phyloP scores from a whole-genome alignment of 2,888 invertebrate species.

The Chloroclystis v-ata region DNA sequence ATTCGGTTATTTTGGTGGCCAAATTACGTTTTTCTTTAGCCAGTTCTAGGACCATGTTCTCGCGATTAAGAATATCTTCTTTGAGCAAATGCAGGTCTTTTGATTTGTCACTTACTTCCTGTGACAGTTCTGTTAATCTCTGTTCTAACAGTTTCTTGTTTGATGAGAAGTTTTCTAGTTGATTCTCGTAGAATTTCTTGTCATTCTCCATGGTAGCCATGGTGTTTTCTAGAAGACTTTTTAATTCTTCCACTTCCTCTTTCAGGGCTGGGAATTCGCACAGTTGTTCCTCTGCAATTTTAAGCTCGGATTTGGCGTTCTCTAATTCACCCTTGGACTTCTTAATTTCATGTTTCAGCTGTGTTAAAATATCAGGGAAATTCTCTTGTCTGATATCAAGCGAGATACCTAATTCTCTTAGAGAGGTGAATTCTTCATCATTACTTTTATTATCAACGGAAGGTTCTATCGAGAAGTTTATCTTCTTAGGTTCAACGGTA shows the following conservation, averaged over 20 bases:
- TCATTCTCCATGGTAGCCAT: conserved; percentile 74
- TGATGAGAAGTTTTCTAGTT: conserved; percentile 71
- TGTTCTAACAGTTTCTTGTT: conserved; percentile 75
- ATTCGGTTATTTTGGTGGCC: conserved; percentile 64
- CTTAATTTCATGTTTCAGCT: conserved; percentile 74
- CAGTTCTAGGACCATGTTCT: conserved; percentile 77
- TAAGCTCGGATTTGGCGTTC: conserved; percentile 72
- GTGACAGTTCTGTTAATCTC: conserved; percentile 77
- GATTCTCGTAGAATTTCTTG: conserved; percentile 76
- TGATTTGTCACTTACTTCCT: conserved; percentile 72
- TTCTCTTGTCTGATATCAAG: conserved; percentile 66
- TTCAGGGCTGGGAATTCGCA: conserved; percentile 73
- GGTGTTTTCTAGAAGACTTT: conserved; percentile 66
- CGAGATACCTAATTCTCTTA: conserved; percentile 72
- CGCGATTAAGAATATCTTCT: conserved; percentile 76
- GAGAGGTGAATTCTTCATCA: conserved; percentile 69
- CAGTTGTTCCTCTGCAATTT: conserved; percentile 74
- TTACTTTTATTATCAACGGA: conserved; percentile 55
- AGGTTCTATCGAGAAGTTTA: conserved; percentile 63
- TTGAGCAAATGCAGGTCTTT: conserved; percentile 74
- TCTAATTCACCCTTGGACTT: conserved; percentile 76
- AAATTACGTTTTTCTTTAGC: conserved; percentile 78
- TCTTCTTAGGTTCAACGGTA: conserved; percentile 68
- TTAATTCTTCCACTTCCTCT: conserved; percentile 69
- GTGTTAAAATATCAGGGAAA: conserved; percentile 65